Percentiles rank a stretch among this genome's conserved stretches.
Conservation (phyloP, 2,797 vertebrate genomes). For the Dipus sagitta region DNA sequence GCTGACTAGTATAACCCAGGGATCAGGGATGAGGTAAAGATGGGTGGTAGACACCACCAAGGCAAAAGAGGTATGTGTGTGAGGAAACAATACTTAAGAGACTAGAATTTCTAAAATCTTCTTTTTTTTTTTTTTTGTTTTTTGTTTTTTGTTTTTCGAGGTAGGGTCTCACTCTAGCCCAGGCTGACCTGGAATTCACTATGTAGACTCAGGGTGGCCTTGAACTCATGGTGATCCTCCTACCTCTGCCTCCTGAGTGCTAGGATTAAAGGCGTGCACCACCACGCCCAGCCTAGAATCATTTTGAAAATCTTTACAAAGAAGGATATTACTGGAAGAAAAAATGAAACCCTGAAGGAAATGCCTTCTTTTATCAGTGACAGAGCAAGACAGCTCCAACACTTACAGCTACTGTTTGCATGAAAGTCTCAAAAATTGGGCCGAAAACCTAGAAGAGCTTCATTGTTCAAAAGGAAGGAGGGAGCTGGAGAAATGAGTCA, state of each 20-base stretch:
- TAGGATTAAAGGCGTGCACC: no score
- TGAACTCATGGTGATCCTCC: no score
- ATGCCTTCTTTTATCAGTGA: not conserved
- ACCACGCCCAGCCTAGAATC: not conserved
- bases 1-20: accelerated
- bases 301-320: constrained; percentile 50
- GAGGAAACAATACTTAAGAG: not conserved
- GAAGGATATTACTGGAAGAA: not conserved
- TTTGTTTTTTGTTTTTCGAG: no score
- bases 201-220: no score
- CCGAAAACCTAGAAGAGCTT: not conserved
- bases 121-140: not conserved
- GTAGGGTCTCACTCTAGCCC: no score
- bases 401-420: not conserved
- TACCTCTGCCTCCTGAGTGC: no score
- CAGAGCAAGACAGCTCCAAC: not conserved
- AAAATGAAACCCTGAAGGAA: constrained; percentile 43
- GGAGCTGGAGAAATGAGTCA: no score
- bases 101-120: not conserved
- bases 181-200: no score
- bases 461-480: not conserved
- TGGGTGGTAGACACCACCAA: accelerated
- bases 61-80: accelerated
- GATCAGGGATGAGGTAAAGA: not conserved
- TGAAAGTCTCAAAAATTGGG: constrained; percentile 26